Percentiles rank a stretch among this genome's conserved stretches.
These are phyloP conservation scores for Spinus olivaceus DNA, from an alignment of 2,797 vertebrate species.

Conservation along the genomic window DNA sequence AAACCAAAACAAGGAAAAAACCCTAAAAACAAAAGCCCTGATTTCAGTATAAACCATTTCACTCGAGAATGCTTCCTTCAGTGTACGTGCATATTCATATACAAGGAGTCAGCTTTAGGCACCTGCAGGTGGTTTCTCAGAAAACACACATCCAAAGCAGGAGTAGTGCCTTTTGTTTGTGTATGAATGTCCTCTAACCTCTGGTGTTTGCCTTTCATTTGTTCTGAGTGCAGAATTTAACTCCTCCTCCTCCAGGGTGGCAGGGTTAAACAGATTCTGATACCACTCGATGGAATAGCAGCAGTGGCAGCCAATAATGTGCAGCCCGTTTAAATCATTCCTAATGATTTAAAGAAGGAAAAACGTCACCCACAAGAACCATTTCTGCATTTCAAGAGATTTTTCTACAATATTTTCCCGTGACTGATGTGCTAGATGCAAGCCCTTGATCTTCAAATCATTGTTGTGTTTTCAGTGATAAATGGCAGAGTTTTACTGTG, in stretches of 20 bases:
- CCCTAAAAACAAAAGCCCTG: not conserved
- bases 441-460: not conserved
- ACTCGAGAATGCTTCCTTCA: not conserved
- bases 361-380: slow-evolving; percentile 23
- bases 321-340: not conserved
- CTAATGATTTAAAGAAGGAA: slow-evolving; percentile 1
- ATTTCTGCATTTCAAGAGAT: slow-evolving; percentile 29
- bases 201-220: not conserved
- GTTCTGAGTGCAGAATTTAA: not conserved
- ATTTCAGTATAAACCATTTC: not conserved
- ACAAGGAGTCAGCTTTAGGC: not conserved
- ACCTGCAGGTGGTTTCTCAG: not conserved
- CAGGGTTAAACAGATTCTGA: not conserved
- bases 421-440: slow-evolving; percentile 21
- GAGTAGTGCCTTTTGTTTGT: not conserved
- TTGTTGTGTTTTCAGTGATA: not conserved
- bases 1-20: not conserved
- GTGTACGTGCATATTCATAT: rapidly evolving
- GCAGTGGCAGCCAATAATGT: not conserved
- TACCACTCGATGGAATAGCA: not conserved
- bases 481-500: not conserved
- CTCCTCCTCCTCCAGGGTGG: not conserved
- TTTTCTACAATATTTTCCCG: not conserved
- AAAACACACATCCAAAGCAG: not conserved
- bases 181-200: not conserved